Evolutionary conservation across 2,888 invertebrate species (phyloP).

Genomic region (Cremastobaeus sp.): DNA sequence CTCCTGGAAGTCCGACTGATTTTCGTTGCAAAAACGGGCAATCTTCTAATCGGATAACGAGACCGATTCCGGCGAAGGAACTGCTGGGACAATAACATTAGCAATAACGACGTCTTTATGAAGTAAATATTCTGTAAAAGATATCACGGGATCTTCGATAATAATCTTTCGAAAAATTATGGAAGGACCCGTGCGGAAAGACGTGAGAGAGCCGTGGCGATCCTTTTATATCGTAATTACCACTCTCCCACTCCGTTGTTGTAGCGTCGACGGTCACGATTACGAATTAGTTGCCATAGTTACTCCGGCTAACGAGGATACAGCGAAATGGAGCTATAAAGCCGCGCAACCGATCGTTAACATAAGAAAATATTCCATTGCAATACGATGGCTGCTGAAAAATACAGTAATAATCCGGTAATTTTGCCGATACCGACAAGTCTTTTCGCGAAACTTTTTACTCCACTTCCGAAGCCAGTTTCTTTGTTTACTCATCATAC

Average conservation of each 20-base stretch:
- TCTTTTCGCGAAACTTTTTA: conserved; percentile 53
- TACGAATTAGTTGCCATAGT: conserved; percentile 64
- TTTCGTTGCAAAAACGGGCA: conserved; percentile 12
- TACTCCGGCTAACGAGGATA: conserved; percentile 62
- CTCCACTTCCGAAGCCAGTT: conserved; percentile 58
- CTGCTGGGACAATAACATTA: conserved; percentile 42
- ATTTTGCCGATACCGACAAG: conserved; percentile 59
- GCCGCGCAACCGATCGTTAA: conserved; percentile 62
- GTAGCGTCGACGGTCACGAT: conserved; percentile 61
- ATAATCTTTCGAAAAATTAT: conserved; percentile 59
- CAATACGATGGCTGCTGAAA: conserved; percentile 56
- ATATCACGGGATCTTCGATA: conserved; percentile 56
- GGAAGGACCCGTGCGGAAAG: conserved; percentile 52
- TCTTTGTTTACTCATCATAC: conserved; percentile 61
- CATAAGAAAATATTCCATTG: conserved; percentile 63
- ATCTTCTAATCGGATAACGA: conserved; percentile 49
- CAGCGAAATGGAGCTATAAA: conserved; percentile 63
- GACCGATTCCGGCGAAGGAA: conserved; percentile 28
- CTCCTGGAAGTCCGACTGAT: no score
- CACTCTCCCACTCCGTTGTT: conserved; percentile 59
- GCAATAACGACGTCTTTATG: conserved; percentile 56
- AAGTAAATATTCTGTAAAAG: conserved; percentile 56
- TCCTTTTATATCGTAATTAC: conserved; percentile 61
- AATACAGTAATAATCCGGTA: conserved; percentile 61
- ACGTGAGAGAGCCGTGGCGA: conserved; percentile 56